Base-by-base conservation (phyloP, 64 coral and sea anemone species). In the Stichodactyla mertensii region DNA sequence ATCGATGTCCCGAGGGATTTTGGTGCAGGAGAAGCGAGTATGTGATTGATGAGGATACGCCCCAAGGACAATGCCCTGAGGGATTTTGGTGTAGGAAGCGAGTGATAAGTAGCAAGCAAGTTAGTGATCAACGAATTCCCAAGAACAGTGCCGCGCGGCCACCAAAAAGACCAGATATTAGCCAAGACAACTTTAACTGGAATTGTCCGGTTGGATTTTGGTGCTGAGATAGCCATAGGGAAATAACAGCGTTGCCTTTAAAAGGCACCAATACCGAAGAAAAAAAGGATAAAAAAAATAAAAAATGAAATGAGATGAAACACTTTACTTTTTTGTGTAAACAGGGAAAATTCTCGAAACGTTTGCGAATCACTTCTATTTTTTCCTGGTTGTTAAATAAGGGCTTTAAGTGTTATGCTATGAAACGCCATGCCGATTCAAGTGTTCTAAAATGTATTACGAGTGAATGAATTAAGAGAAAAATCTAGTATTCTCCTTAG, bases 21-120 rank as follows among this genome's bases (percentile, higher is more conserved):
- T 92, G 86, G 86, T 92, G 91, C 79, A 71, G 82, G 55, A 54
- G 91, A 74, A 92, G 91, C n/a, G 66, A 87, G 18, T 77, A 79
- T 11, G 91, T 92, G 16, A 77, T 87, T 16, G 79, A 92, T 64
- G 57, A 88, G 77, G 80, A 92, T 4, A 92, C 91, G 15, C 83
- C 86, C 53, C 45, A 87, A 26, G 62, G 78, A 16, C 16, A 55
- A 10, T 92, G 91, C 26, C 91, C 91, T 4, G 54, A 54, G 0
- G 54, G 82, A 1, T 74, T 77, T 31, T 92, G 91, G 91, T 92
- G 91, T 54, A 58, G 83, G 26, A 85, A 85, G 15, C 83, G 83
- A 45, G 78, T 81, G 2, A 53, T 81, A 9, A 81, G 78, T 55
- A 81, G 51, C 53, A 52, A 81, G n/a, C 78, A 81, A 81, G 78